Evolutionary conservation across 2,888 invertebrate species (phyloP).

Genomic region (Eulithis testata): DNA sequence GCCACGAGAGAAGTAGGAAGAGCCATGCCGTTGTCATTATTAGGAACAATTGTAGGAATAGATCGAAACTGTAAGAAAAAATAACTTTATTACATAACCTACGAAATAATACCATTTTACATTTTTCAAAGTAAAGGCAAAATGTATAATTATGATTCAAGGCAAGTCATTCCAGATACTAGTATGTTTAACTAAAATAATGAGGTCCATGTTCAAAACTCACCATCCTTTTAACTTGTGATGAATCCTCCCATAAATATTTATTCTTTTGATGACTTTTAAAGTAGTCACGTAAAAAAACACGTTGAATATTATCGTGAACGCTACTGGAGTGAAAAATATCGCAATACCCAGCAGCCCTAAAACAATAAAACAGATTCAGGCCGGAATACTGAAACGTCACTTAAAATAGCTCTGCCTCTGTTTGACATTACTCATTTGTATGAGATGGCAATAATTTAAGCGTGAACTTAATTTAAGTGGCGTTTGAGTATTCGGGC

Average conservation of each 20-base stretch:
- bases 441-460: too few relatives aligned
- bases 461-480: too few relatives aligned
- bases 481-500: too few relatives aligned
- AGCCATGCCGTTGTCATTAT: constrained; percentile 92
- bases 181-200: background rate
- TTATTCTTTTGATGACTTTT: constrained; percentile 91
- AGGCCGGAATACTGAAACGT: too few relatives aligned
- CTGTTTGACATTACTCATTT: too few relatives aligned
- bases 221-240: constrained; percentile 94
- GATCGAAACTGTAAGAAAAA: constrained; percentile 87
- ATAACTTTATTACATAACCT: too few relatives aligned
- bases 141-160: too few relatives aligned
- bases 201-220: constrained; percentile 39
- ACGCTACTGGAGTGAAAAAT: constrained; percentile 92
- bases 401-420: too few relatives aligned
- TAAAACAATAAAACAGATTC: constrained; percentile 54
- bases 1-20: constrained; percentile 90
- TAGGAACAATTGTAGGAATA: constrained; percentile 90
- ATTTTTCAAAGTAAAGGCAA: too few relatives aligned
- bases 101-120: too few relatives aligned
- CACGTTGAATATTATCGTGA: constrained; percentile 90
- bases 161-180: too few relatives aligned
- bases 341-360: constrained; percentile 93
- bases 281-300: constrained; percentile 92
- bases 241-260: constrained; percentile 93